Conservation (phyloP, 2,113 vertebrate genomes). For the Calidris pygmaea region DNA sequence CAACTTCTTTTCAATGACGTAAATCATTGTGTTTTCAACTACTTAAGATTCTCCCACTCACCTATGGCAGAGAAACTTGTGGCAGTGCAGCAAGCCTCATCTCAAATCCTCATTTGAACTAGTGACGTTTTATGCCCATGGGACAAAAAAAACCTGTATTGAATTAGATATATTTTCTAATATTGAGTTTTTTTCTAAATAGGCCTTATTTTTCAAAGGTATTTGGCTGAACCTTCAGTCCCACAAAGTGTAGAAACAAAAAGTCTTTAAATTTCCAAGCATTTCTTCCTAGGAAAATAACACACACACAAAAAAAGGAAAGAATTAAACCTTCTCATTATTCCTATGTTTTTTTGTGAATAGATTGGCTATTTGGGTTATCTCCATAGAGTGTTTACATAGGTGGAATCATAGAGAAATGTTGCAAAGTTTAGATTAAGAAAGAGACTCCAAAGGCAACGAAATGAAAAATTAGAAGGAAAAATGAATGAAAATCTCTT, state of each 20-base stretch:
- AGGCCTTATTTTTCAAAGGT: background rate
- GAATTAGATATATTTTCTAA: background rate
- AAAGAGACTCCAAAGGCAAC: background rate
- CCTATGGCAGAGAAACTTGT: background rate
- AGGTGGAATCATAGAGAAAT: background rate
- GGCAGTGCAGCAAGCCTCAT: background rate
- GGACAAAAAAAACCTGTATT: background rate
- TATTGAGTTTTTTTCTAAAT: background rate
- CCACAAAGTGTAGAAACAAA: background rate
- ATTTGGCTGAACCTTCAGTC: background rate
- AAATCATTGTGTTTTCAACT: background rate
- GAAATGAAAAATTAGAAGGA: background rate
- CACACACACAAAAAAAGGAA: accelerated
- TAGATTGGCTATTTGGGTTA: background rate
- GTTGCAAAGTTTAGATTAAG: background rate
- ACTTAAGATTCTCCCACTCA: background rate
- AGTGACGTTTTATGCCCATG: background rate
- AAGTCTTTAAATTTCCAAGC: background rate
- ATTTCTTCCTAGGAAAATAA: background rate
- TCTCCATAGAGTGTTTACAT: background rate
- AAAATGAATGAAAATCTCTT: background rate
- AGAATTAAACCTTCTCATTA: background rate
- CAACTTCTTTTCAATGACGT: background rate
- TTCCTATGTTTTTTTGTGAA: background rate
- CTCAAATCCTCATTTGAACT: background rate